Conservation (phyloP, 2,113 vertebrate species). For the Halichoerus grypus region DNA sequence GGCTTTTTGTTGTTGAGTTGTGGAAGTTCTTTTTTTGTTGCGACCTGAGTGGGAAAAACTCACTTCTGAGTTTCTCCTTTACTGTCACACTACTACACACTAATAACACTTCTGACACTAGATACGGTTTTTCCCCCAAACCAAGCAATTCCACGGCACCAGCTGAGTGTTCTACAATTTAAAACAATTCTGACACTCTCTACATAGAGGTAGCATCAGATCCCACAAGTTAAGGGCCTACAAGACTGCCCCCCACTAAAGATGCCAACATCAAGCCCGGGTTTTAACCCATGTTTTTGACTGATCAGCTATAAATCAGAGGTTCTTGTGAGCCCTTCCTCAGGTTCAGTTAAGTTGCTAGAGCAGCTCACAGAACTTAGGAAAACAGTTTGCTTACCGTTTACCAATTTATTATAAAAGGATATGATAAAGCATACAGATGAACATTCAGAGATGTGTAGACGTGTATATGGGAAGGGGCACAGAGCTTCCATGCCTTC, state of each 20-base stretch:
- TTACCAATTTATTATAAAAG: neutral
- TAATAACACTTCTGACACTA: neutral
- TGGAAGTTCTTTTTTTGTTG: neutral
- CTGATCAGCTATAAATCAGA: neutral
- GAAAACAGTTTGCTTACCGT: neutral
- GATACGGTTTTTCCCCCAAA: neutral
- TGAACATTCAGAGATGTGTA: neutral
- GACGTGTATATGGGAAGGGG: neutral
- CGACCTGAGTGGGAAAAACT: neutral
- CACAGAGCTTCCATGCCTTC: neutral
- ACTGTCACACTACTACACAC: neutral
- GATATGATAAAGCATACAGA: neutral
- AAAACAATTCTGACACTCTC: neutral
- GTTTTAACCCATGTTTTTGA: neutral
- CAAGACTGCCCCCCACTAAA: neutral
- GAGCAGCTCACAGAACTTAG: neutral
- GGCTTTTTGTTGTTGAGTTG: neutral
- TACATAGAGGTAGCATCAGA: neutral
- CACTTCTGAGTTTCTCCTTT: neutral
- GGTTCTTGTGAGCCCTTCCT: neutral
- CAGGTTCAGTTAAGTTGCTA: neutral
- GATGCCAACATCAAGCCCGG: neutral
- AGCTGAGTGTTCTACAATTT: neutral
- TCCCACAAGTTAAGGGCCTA: neutral
- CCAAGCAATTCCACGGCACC: neutral